These are phyloP conservation scores for Pammene aurita DNA, from an alignment of 2,888 invertebrate genomes.

Conservation along the genomic window DNA sequence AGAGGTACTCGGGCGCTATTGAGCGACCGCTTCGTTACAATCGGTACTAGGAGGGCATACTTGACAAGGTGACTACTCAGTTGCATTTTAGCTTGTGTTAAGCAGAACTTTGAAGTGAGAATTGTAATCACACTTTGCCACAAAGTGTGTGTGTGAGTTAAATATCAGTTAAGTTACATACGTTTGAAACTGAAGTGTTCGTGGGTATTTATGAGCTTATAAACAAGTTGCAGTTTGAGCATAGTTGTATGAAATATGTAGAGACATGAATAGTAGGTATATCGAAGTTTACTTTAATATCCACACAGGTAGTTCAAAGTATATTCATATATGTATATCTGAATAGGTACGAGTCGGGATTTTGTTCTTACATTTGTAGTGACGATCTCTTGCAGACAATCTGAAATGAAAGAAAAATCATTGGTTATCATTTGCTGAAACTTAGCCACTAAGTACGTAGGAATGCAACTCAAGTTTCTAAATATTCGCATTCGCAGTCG, in stretches of 20 bases:
- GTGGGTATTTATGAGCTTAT: not conserved
- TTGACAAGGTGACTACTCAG: conserved; percentile 55
- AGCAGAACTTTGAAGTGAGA: conserved; percentile 43
- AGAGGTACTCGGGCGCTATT: conserved; percentile 63
- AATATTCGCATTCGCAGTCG: too few relatives aligned
- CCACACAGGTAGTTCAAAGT: too few relatives aligned
- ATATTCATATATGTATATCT: too few relatives aligned
- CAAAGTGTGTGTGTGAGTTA: conserved; percentile 50
- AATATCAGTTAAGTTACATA: conserved; percentile 61
- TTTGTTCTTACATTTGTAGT: conserved; percentile 55
- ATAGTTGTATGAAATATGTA: conserved; percentile 49
- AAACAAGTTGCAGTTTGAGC: conserved; percentile 57
- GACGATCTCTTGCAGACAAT: conserved; percentile 54
- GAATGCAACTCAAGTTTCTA: too few relatives aligned
- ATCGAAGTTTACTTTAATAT: too few relatives aligned
- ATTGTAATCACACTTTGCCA: conserved; percentile 4
- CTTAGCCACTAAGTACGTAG: not conserved
- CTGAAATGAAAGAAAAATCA: conserved; percentile 59
- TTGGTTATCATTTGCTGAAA: not conserved
- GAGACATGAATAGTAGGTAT: not conserved
- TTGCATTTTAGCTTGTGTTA: conserved; percentile 48
- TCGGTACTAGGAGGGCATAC: conserved; percentile 67
- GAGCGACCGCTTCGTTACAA: conserved; percentile 74
- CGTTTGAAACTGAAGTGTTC: conserved; percentile 59
- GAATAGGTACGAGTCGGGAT: not conserved